Conservation (phyloP, 1,140 invertebrate genomes). For the Plodia interpunctella region DNA sequence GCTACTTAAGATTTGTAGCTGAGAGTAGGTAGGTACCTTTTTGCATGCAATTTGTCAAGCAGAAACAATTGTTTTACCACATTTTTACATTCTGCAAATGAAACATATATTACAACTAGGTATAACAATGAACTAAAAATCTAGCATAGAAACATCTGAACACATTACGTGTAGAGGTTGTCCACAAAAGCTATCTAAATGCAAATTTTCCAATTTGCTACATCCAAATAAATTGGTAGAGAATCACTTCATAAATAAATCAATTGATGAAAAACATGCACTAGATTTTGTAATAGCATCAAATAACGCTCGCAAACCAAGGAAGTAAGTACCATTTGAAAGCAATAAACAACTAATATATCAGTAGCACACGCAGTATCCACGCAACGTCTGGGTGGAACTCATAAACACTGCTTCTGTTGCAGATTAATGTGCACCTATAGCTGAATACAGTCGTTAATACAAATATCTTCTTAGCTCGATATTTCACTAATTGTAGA, state of each 20-base stretch:
- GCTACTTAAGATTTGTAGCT: constrained; percentile 35
- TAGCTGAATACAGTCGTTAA: not conserved
- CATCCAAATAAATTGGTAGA: not conserved
- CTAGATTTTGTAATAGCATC: constrained; percentile 18
- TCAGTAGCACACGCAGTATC: constrained; percentile 26
- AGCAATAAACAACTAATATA: constrained; percentile 51
- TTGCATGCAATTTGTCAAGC: not conserved
- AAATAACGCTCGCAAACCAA: constrained; percentile 41
- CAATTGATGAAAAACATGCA: not conserved
- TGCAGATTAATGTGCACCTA: not conserved
- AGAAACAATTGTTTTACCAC: too few relatives aligned
- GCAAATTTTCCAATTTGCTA: not conserved
- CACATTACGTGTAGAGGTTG: too few relatives aligned
- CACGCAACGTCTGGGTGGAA: constrained; percentile 39
- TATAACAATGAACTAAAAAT: too few relatives aligned
- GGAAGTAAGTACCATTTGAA: constrained; percentile 39
- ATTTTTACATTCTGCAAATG: too few relatives aligned
- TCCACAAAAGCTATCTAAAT: constrained; percentile 5
- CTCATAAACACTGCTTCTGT: constrained; percentile 33
- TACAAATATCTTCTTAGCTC: not conserved
- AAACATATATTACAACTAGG: too few relatives aligned
- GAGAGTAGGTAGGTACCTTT: not conserved
- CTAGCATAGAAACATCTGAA: too few relatives aligned
- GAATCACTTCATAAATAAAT: not conserved
- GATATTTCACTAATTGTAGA: too few relatives aligned